Conservation (phyloP, 2,888 invertebrate genomes). For the Agrotis exclamationis region DNA sequence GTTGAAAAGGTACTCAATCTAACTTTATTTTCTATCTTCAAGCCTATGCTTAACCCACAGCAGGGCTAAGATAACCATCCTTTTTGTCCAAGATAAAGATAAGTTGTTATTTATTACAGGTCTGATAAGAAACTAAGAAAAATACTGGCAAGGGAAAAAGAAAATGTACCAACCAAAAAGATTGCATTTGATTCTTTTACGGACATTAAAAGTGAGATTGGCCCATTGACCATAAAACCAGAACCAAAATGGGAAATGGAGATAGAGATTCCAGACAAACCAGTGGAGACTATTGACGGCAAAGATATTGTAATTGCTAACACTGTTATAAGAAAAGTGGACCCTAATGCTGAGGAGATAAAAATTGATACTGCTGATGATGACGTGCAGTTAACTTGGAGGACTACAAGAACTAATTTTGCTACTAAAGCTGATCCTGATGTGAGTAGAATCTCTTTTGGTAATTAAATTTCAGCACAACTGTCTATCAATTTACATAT, state of each 20-base stretch:
- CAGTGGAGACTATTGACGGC: constrained; percentile 79
- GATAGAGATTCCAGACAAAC: constrained; percentile 78
- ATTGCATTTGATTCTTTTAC: constrained; percentile 87
- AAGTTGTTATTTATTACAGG: constrained; percentile 67
- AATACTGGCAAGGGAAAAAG: constrained; percentile 73
- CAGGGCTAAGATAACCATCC: neutral
- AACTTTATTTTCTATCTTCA: too few relatives aligned
- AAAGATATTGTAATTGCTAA: constrained; percentile 87
- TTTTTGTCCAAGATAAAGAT: neutral
- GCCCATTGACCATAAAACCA: constrained; percentile 80
- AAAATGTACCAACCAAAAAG: constrained; percentile 83
- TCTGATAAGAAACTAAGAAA: constrained; percentile 85
- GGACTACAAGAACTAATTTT: constrained; percentile 66
- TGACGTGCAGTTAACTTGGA: constrained; percentile 81
- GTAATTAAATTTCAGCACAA: neutral
- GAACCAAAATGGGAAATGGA: constrained; percentile 89
- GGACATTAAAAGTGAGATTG: constrained; percentile 89
- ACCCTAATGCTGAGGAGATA: constrained; percentile 72
- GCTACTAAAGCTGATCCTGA: constrained; percentile 70
- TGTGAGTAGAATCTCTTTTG: constrained; percentile 71
- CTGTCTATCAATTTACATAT: too few relatives aligned
- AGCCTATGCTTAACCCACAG: too few relatives aligned
- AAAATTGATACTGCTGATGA: constrained; percentile 56
- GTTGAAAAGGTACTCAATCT: too few relatives aligned
- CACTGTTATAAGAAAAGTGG: constrained; percentile 88